phyloP scores from a whole-genome alignment of 2,888 invertebrate genomes.

The Trichacis sp. region DNA sequence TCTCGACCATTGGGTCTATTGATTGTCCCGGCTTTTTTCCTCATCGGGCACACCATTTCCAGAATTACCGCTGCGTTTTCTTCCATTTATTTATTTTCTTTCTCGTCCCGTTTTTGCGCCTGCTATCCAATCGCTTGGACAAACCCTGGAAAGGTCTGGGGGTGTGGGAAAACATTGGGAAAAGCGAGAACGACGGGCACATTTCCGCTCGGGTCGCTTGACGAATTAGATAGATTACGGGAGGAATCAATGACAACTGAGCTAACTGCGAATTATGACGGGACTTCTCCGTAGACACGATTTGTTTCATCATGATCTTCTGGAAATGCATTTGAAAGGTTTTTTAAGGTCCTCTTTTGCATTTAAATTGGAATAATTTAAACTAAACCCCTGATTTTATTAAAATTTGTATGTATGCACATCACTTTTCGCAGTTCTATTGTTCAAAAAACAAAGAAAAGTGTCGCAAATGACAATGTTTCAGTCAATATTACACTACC shows the following conservation, averaged over 20 bases:
- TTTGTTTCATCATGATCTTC: no score
- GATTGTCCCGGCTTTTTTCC: background rate
- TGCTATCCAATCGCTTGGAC: slow-evolving; percentile 31
- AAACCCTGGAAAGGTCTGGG: slow-evolving; percentile 16
- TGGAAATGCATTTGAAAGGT: no score
- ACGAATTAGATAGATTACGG: slow-evolving; percentile 67
- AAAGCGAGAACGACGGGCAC: slow-evolving; percentile 41
- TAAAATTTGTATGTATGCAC: no score
- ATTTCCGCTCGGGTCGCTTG: slow-evolving; percentile 60
- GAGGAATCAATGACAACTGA: slow-evolving; percentile 29
- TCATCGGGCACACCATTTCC: slow-evolving; percentile 1
- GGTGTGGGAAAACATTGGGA: slow-evolving; percentile 14
- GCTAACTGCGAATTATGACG: no score
- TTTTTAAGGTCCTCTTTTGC: no score
- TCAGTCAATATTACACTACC: no score
- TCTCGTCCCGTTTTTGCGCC: slow-evolving; percentile 38
- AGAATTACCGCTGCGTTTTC: slow-evolving; percentile 20
- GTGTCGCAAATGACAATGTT: no score
- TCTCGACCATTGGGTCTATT: background rate
- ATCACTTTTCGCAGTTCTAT: no score
- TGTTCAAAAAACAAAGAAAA: no score
- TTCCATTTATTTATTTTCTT: slow-evolving; percentile 35
- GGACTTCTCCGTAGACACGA: no score
- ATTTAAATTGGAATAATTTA: no score
- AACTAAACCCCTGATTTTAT: no score